Evolutionary conservation across 2,888 invertebrate species (phyloP).

Genomic region (Ditula angustiorana): DNA sequence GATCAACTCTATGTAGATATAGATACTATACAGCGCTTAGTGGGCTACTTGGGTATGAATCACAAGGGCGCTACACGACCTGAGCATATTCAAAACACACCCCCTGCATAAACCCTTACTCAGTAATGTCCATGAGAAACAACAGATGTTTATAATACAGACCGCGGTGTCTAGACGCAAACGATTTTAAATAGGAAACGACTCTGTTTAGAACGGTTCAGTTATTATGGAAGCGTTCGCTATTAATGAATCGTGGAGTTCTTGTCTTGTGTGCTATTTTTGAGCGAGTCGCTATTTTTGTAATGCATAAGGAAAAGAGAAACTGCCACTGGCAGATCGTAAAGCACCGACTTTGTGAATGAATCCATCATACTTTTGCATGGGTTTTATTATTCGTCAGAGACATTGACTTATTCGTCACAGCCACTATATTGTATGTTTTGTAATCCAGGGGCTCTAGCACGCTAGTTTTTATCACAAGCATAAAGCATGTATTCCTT

Average conservation of each 20-base stretch:
- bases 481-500: no score
- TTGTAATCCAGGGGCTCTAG: no score
- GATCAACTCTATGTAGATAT: no score
- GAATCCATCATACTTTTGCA: background rate
- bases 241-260: background rate
- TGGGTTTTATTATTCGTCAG: background rate
- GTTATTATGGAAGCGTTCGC: conserved; percentile 6
- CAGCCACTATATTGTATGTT: no score
- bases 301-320: background rate
- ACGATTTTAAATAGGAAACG: conserved; percentile 24
- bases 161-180: conserved; percentile 28
- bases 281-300: conserved; percentile 8
- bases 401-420: background rate
- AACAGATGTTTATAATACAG: conserved; percentile 23
- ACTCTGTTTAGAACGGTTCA: conserved; percentile 1
- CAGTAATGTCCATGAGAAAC: conserved; percentile 16
- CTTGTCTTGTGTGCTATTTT: conserved; percentile 12
- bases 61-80: background rate
- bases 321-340: background rate
- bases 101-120: background rate
- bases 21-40: no score
- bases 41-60: no score
- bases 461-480: no score
- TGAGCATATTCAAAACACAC: background rate
- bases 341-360: background rate